Evolutionary conservation across 1,140 invertebrate genomes (phyloP).

Genomic region (Pinna nobilis): DNA sequence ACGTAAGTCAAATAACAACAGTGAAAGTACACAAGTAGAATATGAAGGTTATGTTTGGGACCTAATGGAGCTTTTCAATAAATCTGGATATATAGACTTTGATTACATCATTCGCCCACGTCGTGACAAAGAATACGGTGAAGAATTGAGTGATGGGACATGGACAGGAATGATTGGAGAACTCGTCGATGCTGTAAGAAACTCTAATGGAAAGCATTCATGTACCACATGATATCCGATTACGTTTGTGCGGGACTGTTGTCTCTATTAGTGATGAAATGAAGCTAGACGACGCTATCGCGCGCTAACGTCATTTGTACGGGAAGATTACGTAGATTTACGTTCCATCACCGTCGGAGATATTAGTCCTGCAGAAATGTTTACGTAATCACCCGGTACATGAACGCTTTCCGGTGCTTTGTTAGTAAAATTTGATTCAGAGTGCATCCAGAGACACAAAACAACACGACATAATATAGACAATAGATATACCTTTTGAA

Average conservation of each 20-base stretch:
- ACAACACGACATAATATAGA: too few relatives aligned
- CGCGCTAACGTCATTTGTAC: background rate
- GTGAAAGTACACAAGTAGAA: constrained; percentile 71
- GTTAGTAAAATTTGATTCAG: background rate
- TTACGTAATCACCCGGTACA: background rate
- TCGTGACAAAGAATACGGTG: constrained; percentile 95
- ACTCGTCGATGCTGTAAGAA: constrained; percentile 74
- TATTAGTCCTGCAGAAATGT: too few relatives aligned
- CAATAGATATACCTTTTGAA: too few relatives aligned
- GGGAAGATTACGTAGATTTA: background rate
- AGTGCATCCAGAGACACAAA: background rate
- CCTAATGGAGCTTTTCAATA: constrained; percentile 48
- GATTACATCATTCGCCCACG: constrained; percentile 91
- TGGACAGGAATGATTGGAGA: constrained; percentile 74
- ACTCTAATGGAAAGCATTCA: too few relatives aligned
- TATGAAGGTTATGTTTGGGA: constrained; percentile 80
- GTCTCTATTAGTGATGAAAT: background rate
- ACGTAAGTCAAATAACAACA: constrained; percentile 3
- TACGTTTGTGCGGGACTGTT: too few relatives aligned
- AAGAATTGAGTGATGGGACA: constrained; percentile 83
- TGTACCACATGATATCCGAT: too few relatives aligned
- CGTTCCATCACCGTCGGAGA: too few relatives aligned
- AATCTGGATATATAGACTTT: constrained; percentile 77
- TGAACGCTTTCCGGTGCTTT: background rate
- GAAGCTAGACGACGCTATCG: too few relatives aligned